Evolutionary conservation across 2,888 invertebrate species (phyloP).

Genomic region (Metalampra italica): DNA sequence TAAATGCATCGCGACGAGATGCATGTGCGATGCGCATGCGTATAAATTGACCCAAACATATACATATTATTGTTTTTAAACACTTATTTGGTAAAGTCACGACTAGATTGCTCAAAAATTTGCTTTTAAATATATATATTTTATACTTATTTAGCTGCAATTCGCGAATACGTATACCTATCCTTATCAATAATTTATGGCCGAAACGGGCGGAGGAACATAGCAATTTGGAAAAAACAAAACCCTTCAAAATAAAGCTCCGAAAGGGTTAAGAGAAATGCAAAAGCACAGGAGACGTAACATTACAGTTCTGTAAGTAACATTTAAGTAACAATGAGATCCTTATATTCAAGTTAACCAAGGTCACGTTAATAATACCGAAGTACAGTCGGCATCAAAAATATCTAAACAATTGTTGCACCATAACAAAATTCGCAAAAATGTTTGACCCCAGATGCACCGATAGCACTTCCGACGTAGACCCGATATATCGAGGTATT

Average conservation of each 20-base stretch:
- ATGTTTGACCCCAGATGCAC: too few relatives aligned
- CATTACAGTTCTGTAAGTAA: not conserved
- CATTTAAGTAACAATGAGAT: conserved; percentile 27
- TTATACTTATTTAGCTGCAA: conserved; percentile 1
- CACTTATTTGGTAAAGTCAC: conserved; percentile 18
- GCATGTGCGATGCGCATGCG: conserved; percentile 2
- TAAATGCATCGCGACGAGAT: not conserved
- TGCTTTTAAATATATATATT: conserved; percentile 6
- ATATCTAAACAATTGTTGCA: too few relatives aligned
- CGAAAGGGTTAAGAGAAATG: not conserved
- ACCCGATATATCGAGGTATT: too few relatives aligned
- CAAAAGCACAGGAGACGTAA: not conserved
- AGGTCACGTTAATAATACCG: not conserved
- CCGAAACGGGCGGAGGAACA: conserved; percentile 4
- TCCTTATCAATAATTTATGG: conserved; percentile 4
- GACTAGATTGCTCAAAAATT: conserved; percentile 18
- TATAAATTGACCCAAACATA: not conserved
- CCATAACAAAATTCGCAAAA: too few relatives aligned
- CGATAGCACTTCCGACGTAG: too few relatives aligned
- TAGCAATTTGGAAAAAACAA: conserved; percentile 5
- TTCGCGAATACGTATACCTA: not conserved
- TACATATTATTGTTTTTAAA: not conserved
- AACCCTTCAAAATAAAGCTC: not conserved
- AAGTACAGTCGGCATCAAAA: too few relatives aligned
- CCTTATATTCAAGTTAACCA: conserved; percentile 16